A percentile compares a stretch with the other conserved stretches of the same genome.
Evolutionary conservation across 2,797 vertebrate species (phyloP).

Genomic region (Gadopsis bispinosus): DNA sequence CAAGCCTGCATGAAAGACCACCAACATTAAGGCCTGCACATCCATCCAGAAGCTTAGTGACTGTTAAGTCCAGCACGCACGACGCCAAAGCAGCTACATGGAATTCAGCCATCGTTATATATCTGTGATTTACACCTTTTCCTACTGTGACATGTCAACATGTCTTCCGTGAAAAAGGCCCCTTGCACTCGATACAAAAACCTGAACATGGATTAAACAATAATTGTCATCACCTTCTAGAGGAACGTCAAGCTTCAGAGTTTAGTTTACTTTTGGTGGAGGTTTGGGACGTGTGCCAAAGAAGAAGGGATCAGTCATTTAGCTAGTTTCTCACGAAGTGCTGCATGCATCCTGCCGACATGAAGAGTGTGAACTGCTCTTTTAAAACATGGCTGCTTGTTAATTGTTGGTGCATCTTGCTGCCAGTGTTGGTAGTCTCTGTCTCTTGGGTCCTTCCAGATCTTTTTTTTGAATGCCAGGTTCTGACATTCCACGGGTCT

Average conservation of each 20-base stretch:
- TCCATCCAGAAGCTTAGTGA: not conserved
- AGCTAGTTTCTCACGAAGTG: not conserved
- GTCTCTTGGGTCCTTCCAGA: not conserved
- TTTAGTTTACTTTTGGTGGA: too few species aligned
- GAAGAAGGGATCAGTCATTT: not conserved
- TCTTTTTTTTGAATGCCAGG: not conserved
- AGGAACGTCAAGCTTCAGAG: not conserved
- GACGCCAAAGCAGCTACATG: too few species aligned
- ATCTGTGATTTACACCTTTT: too few species aligned
- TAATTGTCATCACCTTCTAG: not conserved
- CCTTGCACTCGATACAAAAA: not conserved
- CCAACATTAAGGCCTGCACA: not conserved
- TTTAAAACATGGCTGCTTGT: too few species aligned
- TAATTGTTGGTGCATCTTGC: not conserved
- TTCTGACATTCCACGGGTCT: not conserved
- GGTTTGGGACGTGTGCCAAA: not conserved
- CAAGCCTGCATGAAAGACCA: not conserved
- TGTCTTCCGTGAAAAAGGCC: too few species aligned
- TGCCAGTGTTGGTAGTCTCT: accelerated
- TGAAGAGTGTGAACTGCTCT: too few species aligned
- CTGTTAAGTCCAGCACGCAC: too few species aligned
- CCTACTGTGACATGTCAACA: too few species aligned
- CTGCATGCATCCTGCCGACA: too few species aligned
- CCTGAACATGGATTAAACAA: not conserved
- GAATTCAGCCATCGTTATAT: too few species aligned